These are phyloP conservation scores for Neopipo cinnamomea DNA, from an alignment of 2,113 vertebrate species.

Conservation along the genomic window DNA sequence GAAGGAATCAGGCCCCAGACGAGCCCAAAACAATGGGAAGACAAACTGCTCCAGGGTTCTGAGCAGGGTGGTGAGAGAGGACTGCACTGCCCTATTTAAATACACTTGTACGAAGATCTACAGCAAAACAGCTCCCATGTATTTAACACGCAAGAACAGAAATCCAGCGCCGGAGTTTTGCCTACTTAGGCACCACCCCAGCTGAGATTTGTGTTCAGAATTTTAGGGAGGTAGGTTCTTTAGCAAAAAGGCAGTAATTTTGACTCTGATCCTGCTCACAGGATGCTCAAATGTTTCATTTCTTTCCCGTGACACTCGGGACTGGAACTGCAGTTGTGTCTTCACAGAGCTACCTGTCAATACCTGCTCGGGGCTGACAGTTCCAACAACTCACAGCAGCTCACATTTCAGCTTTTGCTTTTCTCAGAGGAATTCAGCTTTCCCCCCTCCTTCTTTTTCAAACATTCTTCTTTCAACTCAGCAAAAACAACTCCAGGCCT, in stretches of 20 bases:
- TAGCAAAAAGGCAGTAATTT: neutral
- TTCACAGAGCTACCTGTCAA: neutral
- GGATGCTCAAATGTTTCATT: neutral
- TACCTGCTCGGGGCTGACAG: neutral
- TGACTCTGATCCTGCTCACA: neutral
- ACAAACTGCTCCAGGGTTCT: neutral
- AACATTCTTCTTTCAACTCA: neutral
- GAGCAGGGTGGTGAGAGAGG: neutral
- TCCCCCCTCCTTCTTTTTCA: neutral
- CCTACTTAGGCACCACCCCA: neutral
- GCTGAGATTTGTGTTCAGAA: neutral
- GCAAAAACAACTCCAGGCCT: neutral
- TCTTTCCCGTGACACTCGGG: neutral
- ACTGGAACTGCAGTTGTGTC: neutral
- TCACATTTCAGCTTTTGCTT: neutral
- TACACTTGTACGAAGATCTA: neutral
- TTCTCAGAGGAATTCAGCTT: neutral
- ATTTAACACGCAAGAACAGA: neutral
- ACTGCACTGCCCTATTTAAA: neutral
- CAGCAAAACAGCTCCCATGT: fast-evolving
- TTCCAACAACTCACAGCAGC: neutral
- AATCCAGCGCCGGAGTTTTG: neutral
- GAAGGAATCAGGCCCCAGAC: neutral
- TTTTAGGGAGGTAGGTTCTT: neutral
- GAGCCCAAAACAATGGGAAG: neutral